Evolutionary conservation across 2,113 vertebrate species (phyloP), one percentile per base, ranked within the genome.

Genomic region (Neolamprologus sp.): DNA sequence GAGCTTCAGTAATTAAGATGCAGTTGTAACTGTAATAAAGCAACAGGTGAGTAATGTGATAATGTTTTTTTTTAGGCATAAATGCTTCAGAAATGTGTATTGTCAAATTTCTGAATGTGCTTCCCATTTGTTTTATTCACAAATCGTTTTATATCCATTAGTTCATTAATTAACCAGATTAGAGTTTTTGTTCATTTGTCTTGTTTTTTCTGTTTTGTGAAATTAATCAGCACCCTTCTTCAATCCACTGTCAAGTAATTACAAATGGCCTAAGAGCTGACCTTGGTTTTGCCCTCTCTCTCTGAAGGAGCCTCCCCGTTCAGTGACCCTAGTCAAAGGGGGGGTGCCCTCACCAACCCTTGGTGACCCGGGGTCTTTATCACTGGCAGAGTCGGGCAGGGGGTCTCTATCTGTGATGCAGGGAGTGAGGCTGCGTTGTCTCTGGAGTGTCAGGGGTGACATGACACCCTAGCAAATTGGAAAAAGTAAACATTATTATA

Each of bases 361-460:
- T 49, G 95, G 95, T 1, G 95, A 96, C 5, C 93, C 88, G 1
- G 95, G 92, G 16, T 96, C 96, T 83, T 94, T 96, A 14, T 95
- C 94, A 7, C 84, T 92, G 83, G 87, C 85, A 4, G 92, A 87
- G 81, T 96, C 96, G 1, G 94, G 90, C 37, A 94, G 93, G 3
- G 93, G 93, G 35, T 96, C 95, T 85, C 95, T 91, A 92, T 96
- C 96, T 3, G 94, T 96, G 93, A 96, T 95, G 88, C 94, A 96
- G 16, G 95, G 92, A 6, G 89, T 81, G 84, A 96, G 82, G 89
- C 96, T 96, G 83, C 54, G 54, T 73, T 95, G 94, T 60, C 95
- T 94, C 88, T 95, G 94, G 3, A 96, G 91, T 21, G 65, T 85
- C n/a, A 93, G 12, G 2, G 94, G 92, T 4, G 95, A 95, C 81